Conservation (phyloP, 2,888 invertebrate genomes). For the Cabera pusaria region DNA sequence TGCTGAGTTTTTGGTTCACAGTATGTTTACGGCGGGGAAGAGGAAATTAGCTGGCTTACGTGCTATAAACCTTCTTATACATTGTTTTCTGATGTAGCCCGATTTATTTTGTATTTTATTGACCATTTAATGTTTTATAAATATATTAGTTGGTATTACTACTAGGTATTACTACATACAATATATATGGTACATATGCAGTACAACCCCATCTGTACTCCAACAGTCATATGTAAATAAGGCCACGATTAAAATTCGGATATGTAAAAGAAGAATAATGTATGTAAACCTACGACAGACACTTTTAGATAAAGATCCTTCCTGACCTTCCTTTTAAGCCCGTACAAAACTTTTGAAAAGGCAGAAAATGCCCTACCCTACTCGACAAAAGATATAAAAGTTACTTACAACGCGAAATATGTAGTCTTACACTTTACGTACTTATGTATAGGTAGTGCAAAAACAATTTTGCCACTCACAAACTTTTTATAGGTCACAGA, state of each 20-base stretch:
- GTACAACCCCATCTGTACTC: conserved; percentile 17
- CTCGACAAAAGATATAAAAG: conserved; percentile 47
- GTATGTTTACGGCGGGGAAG: too few species aligned
- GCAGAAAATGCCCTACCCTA: conserved; percentile 44
- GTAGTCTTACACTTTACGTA: conserved; percentile 19
- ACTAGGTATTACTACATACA: too few species aligned
- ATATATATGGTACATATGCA: too few species aligned
- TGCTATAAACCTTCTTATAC: too few species aligned
- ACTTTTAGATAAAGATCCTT: conserved; percentile 49
- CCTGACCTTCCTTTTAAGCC: conserved; percentile 43
- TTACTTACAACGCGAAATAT: conserved; percentile 44
- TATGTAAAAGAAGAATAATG: conserved; percentile 35
- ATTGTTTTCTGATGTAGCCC: too few species aligned
- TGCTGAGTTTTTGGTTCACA: too few species aligned
- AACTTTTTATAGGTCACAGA: conserved; percentile 70
- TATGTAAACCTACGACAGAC: conserved; percentile 33
- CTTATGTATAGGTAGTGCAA: conserved; percentile 40
- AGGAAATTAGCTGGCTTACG: too few species aligned
- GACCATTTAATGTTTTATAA: too few species aligned
- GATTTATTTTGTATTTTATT: too few species aligned
- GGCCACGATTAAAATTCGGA: conserved; percentile 33
- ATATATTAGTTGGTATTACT: too few species aligned
- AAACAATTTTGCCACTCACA: conserved; percentile 57
- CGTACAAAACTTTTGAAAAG: conserved; percentile 44
- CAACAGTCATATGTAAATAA: conserved; percentile 33